Evolutionary conservation across 2,797 vertebrate genomes (phyloP).

Genomic region (Peromyscus nudipes): DNA sequence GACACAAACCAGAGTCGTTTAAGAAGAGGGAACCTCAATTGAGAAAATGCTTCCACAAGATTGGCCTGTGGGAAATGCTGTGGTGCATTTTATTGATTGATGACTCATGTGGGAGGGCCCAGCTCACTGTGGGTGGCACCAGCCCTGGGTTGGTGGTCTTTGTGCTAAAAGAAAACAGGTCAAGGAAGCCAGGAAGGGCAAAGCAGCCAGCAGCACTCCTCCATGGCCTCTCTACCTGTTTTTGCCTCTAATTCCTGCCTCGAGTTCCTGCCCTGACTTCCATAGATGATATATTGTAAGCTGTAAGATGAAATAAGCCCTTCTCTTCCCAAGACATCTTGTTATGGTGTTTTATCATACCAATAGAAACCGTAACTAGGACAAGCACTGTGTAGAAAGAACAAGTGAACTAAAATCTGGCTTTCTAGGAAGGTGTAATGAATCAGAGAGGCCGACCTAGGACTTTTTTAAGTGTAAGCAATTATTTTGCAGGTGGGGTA

Average conservation of each 20-base stretch:
- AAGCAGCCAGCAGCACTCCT: neutral
- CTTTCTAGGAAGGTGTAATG: slow-evolving; percentile 75
- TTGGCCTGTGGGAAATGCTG: neutral
- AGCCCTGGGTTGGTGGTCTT: neutral
- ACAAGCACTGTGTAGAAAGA: slow-evolving; percentile 59
- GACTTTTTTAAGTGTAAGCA: slow-evolving; percentile 55
- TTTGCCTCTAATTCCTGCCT: neutral
- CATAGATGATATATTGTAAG: too few relatives aligned
- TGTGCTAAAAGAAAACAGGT: neutral
- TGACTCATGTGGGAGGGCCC: neutral
- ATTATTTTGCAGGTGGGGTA: slow-evolving; percentile 77
- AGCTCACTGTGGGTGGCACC: neutral
- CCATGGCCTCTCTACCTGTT: neutral
- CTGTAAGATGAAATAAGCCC: neutral
- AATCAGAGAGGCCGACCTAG: slow-evolving; percentile 67
- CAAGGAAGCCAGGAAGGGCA: neutral
- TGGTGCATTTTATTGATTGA: neutral
- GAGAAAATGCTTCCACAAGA: neutral
- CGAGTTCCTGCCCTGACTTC: neutral
- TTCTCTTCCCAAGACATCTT: neutral
- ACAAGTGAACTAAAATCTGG: slow-evolving; percentile 78
- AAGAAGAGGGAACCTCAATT: neutral
- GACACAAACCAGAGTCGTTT: neutral
- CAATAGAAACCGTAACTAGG: neutral
- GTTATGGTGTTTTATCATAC: neutral